Evolutionary conservation across 2,888 invertebrate species (phyloP).

Genomic region (Eupithecia subfuscata): DNA sequence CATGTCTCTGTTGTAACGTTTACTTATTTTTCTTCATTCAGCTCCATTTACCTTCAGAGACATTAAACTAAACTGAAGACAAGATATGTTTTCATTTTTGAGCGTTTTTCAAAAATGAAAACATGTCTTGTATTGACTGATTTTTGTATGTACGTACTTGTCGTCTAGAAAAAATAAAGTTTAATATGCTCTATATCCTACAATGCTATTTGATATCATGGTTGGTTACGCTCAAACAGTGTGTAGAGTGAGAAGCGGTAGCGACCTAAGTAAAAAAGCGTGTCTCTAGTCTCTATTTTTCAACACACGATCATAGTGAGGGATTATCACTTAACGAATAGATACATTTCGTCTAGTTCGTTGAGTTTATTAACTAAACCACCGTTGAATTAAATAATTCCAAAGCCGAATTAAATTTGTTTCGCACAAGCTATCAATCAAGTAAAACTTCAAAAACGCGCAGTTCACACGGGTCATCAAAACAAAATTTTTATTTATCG

Average conservation of each 20-base stretch:
- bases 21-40: constrained; percentile 3
- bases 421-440: not conserved
- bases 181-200: constrained; percentile 25
- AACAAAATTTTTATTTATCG: constrained; percentile 1
- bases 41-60: constrained; percentile 13
- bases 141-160: too few species aligned
- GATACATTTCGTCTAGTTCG: too few species aligned
- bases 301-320: not conserved
- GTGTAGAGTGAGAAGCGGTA: not conserved
- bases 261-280: not conserved
- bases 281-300: not conserved
- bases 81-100: not conserved
- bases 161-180: constrained; percentile 7
- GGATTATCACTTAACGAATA: not conserved
- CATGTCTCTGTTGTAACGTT: constrained; percentile 26
- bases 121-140: too few species aligned
- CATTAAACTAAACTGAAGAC: not conserved
- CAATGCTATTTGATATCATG: constrained; percentile 31
- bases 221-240: constrained; percentile 15
- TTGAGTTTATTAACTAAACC: not conserved
- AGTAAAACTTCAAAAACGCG: not conserved
- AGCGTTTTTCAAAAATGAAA: too few species aligned
- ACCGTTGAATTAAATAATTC: not conserved
- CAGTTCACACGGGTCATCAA: not conserved
- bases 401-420: not conserved